phyloP scores from a whole-genome alignment of 2,888 invertebrate species.

The Ditylenchus weischeri region DNA sequence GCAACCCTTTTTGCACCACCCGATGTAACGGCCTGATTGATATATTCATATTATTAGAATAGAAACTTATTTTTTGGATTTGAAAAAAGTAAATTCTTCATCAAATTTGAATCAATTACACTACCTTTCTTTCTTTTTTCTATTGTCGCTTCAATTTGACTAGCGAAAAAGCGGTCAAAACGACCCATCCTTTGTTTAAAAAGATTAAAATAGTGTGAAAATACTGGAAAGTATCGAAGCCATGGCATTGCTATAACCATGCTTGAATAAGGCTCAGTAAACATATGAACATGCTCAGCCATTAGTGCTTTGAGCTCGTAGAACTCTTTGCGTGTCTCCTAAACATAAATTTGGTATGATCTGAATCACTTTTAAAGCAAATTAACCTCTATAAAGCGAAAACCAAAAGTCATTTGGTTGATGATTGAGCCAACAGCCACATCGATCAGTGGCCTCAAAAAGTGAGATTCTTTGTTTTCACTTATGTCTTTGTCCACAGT shows the following conservation, averaged over 20 bases:
- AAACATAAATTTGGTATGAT: background rate
- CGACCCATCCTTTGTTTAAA: background rate
- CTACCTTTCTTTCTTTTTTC: constrained; percentile 7
- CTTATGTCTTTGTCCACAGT: too few species aligned
- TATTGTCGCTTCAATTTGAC: constrained; percentile 1
- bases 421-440: constrained; percentile 14
- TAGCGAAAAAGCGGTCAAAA: background rate
- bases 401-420: constrained; percentile 10
- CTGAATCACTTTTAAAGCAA: too few species aligned
- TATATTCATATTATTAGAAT: too few species aligned
- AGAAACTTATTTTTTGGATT: background rate
- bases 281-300: background rate
- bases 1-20: too few species aligned
- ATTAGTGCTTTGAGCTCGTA: background rate
- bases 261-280: background rate
- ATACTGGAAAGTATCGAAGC: constrained; percentile 9
- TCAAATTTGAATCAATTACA: too few species aligned
- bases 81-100: too few species aligned
- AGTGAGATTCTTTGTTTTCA: background rate
- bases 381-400: constrained; percentile 3
- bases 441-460: background rate
- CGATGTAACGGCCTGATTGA: too few species aligned
- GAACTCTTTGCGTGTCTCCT: constrained; percentile 10
- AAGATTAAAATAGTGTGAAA: background rate
- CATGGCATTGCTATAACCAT: constrained; percentile 1